A percentile compares a stretch with the other conserved stretches of the same genome.
Evolutionary conservation across 2,888 invertebrate genomes (phyloP).

Genomic region (Monoplex corrugatus): DNA sequence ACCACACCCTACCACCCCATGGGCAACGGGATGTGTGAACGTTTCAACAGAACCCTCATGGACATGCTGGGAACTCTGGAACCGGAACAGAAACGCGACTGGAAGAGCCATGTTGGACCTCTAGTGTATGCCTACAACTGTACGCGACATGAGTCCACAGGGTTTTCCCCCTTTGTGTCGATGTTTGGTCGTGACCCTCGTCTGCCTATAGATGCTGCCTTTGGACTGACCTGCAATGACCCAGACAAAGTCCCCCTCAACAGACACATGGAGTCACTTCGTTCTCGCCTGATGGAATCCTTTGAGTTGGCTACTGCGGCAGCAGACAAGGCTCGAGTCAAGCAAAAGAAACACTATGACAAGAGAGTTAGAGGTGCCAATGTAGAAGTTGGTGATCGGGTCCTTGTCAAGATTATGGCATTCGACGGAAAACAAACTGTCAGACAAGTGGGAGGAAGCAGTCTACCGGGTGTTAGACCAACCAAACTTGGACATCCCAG

Average conservation of each 20-base stretch:
- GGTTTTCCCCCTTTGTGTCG: background rate
- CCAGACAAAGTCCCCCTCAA: no score
- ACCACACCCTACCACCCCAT: conserved; percentile 37
- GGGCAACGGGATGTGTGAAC: conserved; percentile 33
- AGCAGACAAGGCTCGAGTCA: background rate
- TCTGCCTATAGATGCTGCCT: conserved; percentile 3
- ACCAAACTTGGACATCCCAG: conserved; percentile 39
- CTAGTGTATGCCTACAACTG: conserved; percentile 67
- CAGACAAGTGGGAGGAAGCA: conserved; percentile 42
- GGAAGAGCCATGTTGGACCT: background rate
- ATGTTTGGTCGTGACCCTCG: conserved; percentile 24
- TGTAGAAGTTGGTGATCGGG: conserved; percentile 32
- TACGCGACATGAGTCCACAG: background rate
- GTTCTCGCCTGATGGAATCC: background rate
- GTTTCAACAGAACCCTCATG: background rate
- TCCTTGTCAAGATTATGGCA: conserved; percentile 42
- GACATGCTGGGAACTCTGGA: conserved; percentile 40
- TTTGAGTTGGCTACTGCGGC: background rate
- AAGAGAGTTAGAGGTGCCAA: conserved; percentile 13
- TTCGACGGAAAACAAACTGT: conserved; percentile 38
- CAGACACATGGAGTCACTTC: background rate
- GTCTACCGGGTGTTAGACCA: conserved; percentile 18
- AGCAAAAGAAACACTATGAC: conserved; percentile 31
- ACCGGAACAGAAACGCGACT: background rate
- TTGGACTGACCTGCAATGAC: background rate